Base-by-base conservation (phyloP, 64 coral and sea anemone species). In the Porites lutea region DNA sequence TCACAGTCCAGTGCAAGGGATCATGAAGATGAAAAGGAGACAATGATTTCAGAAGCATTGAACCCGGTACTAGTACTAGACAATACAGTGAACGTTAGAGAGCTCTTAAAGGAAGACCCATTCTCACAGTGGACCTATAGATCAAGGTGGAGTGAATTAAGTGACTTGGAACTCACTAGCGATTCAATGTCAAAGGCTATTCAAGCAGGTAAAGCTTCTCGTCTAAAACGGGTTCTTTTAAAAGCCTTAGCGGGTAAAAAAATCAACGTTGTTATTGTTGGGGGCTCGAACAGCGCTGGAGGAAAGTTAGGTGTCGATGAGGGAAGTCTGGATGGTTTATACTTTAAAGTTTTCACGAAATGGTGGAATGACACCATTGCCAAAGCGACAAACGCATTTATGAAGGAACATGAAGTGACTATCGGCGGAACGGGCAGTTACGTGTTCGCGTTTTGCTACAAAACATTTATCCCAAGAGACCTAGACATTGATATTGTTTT, bases 251-350 rank as follows among this genome's bases (percentile, higher is more conserved):
- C 20, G 10, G 93, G 93, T 49, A 59, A 88, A 57, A 66, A 84
- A 57, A 87, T 95, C 23, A 82, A 73, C 8, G 1, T 91, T 52
- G 23, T 79, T 43, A 58, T 95, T 11, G 87, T 95, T 22, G 93
- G 93, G 27, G 93, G 93, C 2, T 95, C 93, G 2, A 95, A 95
- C 37, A 87, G 88, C 57, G 93, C 89, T 6, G 93, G 93, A n/a
- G 93, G 93, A 46, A 89, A 84, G 57, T 59, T 91, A 19, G 79
- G 83, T 52, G 63, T 48, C 43, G 91, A 93, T 21, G 83, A 86
- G 52, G 57, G 51, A 58, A 79, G 65, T 74, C 86, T 84, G n/a
- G 76, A 88, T 6, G 89, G 85, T 47, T 13, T 90, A 3, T 95
- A 72, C 62, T 95, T 61, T 23, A 74, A 89, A 8, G 64, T 91